Percentiles rank a stretch among this genome's conserved stretches.
Conservation (phyloP, 2,888 invertebrate species). For the Neuroscelio doddi region DNA sequence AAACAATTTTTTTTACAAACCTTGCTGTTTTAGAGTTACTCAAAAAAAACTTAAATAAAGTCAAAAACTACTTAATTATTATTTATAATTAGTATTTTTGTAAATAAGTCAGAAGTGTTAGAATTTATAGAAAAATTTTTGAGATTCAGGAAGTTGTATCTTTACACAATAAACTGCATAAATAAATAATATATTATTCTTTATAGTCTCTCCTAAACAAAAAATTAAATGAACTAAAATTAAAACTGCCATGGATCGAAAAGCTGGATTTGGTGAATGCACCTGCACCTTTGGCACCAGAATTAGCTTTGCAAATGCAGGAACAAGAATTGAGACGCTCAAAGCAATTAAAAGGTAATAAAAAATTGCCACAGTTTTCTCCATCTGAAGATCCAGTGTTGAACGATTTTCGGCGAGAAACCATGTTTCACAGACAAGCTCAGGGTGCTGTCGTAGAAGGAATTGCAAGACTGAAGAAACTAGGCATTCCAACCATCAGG, state of each 20-base stretch:
- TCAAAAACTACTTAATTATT: no score
- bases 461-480: conserved; percentile 82
- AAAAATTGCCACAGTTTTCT: conserved; percentile 78
- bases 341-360: conserved; percentile 79
- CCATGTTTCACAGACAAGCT: conserved; percentile 88
- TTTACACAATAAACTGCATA: not conserved
- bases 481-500: conserved; percentile 84
- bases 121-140: not conserved
- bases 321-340: conserved; percentile 82
- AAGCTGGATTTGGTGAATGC: conserved; percentile 84
- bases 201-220: conserved; percentile 78
- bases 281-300: conserved; percentile 88
- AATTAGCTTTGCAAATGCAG: conserved; percentile 84
- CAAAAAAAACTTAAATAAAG: no score
- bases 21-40: no score
- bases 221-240: conserved; percentile 81
- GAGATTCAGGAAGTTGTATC: not conserved
- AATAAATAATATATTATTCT: conserved; percentile 31
- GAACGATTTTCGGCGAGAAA: conserved; percentile 95
- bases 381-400: conserved; percentile 84
- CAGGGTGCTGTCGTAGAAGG: conserved; percentile 90
- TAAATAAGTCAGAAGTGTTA: no score
- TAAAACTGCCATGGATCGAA: conserved; percentile 89
- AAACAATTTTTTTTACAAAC: no score
- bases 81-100: no score